phyloP scores from a whole-genome alignment of 1,140 invertebrate genomes.

The Pachypsylla venusta region DNA sequence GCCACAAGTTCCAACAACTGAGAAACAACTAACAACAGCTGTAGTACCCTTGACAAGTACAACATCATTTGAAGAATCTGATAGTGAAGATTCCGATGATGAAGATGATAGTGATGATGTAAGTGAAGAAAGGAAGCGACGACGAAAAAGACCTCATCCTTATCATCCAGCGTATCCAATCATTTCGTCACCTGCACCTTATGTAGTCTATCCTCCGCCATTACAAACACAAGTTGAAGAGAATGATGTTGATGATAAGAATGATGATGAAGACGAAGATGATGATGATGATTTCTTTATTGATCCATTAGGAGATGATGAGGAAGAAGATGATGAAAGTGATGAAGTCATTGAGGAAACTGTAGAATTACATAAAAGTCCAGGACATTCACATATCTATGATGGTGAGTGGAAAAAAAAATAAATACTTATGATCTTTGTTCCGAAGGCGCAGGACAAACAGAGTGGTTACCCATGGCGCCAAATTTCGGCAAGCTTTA shows the following conservation, averaged over 20 bases:
- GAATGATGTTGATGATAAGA: background rate
- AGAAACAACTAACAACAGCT: conserved; percentile 4
- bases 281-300: conserved; percentile 5
- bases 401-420: background rate
- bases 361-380: background rate
- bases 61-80: background rate
- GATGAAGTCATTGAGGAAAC: background rate
- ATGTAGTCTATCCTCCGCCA: background rate
- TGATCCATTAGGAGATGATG: background rate
- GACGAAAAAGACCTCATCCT: background rate
- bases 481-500: no score
- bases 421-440: no score
- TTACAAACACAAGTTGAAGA: background rate
- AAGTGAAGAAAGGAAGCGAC: background rate
- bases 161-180: background rate
- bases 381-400: conserved; percentile 4
- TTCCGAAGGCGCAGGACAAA: no score
- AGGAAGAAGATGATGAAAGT: background rate
- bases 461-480: no score
- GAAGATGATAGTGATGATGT: background rate
- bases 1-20: background rate
- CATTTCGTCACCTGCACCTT: background rate
- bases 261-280: background rate
- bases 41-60: background rate
- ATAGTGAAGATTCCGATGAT: conserved; percentile 1